phyloP scores from a whole-genome alignment of 37 sponge, comb jelly and placozoan genomes.

The Bolinopsis microptera region DNA sequence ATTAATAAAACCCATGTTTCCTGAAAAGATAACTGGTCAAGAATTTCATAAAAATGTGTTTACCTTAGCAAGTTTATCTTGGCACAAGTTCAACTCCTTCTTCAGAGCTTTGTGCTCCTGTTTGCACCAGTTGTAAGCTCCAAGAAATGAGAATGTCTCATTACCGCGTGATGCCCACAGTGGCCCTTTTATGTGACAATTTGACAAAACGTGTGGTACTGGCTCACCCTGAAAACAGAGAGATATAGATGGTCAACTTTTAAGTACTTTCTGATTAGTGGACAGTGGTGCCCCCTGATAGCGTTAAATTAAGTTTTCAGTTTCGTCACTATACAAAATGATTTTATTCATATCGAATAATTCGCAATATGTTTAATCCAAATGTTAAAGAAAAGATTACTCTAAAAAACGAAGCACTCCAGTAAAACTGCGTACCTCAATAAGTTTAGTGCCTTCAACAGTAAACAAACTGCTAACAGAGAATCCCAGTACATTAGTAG shows the following conservation, averaged over 20 bases:
- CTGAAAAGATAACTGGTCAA: too few relatives aligned
- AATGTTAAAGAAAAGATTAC: too few relatives aligned
- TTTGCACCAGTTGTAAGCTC: conserved; percentile 60
- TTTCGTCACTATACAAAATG: too few relatives aligned
- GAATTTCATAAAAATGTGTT: background rate
- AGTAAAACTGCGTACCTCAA: too few relatives aligned
- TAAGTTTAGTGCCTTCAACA: background rate
- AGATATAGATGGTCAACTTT: too few relatives aligned
- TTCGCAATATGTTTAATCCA: too few relatives aligned
- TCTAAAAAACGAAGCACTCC: too few relatives aligned
- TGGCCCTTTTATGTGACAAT: background rate
- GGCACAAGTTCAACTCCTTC: background rate
- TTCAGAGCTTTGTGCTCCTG: background rate
- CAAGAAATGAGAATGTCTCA: conserved; percentile 39
- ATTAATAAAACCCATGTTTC: too few relatives aligned
- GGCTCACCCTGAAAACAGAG: conserved; percentile 30
- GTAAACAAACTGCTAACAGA: background rate
- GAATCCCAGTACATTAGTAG: background rate
- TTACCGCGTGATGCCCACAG: conserved; percentile 19
- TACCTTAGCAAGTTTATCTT: conserved; percentile 24
- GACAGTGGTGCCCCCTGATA: too few relatives aligned
- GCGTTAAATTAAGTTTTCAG: too few relatives aligned
- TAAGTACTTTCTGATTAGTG: too few relatives aligned
- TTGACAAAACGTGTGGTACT: conserved; percentile 10
- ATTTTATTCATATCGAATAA: too few relatives aligned